A percentile compares a stretch with the other conserved stretches of the same genome.
These are phyloP conservation scores for Plebejus argus DNA, from an alignment of 2,888 invertebrate species.

Conservation along the genomic window DNA sequence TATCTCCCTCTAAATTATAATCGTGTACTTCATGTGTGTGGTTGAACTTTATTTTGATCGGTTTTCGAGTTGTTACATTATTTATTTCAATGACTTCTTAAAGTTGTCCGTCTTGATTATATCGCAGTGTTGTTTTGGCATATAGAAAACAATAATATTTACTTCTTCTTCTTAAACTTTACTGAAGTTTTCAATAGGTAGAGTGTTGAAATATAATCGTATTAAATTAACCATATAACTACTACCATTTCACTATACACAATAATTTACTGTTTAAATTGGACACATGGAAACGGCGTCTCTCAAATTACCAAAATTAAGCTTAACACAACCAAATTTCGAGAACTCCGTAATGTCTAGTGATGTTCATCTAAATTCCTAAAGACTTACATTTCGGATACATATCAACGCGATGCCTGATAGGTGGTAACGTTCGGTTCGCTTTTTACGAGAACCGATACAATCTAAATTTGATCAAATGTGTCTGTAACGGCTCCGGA, in stretches of 20 bases:
- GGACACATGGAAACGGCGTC: background rate
- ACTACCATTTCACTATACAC: background rate
- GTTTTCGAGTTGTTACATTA: background rate
- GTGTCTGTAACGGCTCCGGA: constrained; percentile 38
- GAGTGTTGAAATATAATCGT: background rate
- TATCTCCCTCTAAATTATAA: constrained; percentile 48
- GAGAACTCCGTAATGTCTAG: constrained; percentile 4
- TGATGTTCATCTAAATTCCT: constrained; percentile 18
- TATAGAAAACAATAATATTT: background rate
- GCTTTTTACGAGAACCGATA: constrained; percentile 39
- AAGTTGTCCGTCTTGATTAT: too few species aligned
- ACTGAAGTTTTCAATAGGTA: background rate
- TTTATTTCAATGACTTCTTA: background rate
- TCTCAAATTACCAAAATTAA: background rate
- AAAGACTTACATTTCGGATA: constrained; percentile 24
- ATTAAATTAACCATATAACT: background rate
- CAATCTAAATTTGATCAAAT: constrained; percentile 40
- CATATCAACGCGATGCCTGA: constrained; percentile 25
- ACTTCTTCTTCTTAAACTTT: background rate
- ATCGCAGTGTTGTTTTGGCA: too few species aligned
- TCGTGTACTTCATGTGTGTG: constrained; percentile 34
- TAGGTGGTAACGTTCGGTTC: constrained; percentile 38
- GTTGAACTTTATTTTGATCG: background rate
- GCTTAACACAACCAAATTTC: background rate
- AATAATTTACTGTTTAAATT: background rate